These are phyloP conservation scores for Myopa testacea DNA, from an alignment of 2,888 invertebrate species.

Conservation along the genomic window DNA sequence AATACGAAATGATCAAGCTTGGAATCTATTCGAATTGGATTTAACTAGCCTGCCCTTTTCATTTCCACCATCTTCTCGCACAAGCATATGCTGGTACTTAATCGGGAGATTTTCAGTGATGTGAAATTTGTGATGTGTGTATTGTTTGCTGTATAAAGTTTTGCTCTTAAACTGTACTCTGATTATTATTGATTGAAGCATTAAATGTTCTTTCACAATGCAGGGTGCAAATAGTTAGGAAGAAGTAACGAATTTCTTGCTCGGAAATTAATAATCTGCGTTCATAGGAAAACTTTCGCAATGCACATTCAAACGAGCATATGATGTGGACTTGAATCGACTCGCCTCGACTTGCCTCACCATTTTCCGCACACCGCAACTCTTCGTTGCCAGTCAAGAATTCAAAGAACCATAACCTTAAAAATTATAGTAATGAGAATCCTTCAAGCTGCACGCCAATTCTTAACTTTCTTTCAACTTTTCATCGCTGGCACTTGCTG, in stretches of 20 bases:
- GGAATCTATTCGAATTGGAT: background rate
- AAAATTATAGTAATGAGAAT: constrained; percentile 52
- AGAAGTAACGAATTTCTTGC: constrained; percentile 62
- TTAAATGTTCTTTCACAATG: constrained; percentile 24
- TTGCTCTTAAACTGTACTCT: background rate
- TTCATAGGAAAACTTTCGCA: constrained; percentile 57
- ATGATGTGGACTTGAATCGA: background rate
- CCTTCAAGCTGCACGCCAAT: constrained; percentile 42
- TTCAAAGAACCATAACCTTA: constrained; percentile 51
- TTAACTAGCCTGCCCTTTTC: background rate
- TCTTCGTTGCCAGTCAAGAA: background rate
- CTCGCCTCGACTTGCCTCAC: background rate
- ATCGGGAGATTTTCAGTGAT: background rate
- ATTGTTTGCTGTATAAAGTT: background rate
- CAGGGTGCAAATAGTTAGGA: constrained; percentile 31
- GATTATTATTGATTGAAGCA: constrained; percentile 37
- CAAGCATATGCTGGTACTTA: too few species aligned
- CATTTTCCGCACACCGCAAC: background rate
- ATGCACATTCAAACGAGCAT: constrained; percentile 9
- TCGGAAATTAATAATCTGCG: constrained; percentile 62
- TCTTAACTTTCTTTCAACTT: constrained; percentile 28
- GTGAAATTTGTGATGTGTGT: background rate
- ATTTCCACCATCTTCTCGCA: background rate
- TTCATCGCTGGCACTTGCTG: constrained; percentile 18
- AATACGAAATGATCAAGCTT: constrained; percentile 13